Base-by-base conservation (phyloP, 1,140 invertebrate genomes). In the Nasonia longicornis region DNA sequence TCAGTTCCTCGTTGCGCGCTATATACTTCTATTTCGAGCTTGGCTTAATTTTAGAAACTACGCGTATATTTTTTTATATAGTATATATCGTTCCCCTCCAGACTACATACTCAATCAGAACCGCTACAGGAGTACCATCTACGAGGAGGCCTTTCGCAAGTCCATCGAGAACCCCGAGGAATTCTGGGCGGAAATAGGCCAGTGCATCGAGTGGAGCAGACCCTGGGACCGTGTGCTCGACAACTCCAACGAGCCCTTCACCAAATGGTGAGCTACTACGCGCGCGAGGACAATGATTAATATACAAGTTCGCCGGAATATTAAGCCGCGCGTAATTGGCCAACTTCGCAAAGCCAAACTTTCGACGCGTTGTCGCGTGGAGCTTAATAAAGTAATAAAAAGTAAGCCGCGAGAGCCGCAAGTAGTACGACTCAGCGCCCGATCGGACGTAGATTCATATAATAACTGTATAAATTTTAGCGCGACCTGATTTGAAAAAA, bases 171-270 rank as follows among this genome's bases (percentile, higher is more conserved):
- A 95, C 74, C 96, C 96, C 0, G 95, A 96, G 86, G 94, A 94
- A 64, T 98, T 98, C 90, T 99, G 97, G 97, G 93, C 92, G 7
- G 94, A 97, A 85, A 92, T 96, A 14, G 96, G 93, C 0, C 83
- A 93, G 3, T 91, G 91, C 77, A 86, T 98, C 1, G 92, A 94
- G 29, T 99, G 97, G 97, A 92, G 93, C 22, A 96, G 94, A 85
- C 94, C 95, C 0, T 98, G 96, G 95, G 90, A 93, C 4, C 94
- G 93, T 87, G 96, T 98, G 6, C 85, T 98, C 76, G 97, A 98
- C 85, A 94, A 97, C 85, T 94, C 93, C 16, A 94, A 96, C 85
- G 92, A 94, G 29, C 96, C 97, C 1, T 97, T 97, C 85, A 96
- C 96, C 12, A 96, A 96, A 94, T 98, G 97, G 97, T 97, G 92